These are phyloP conservation scores for Drosophila jambulina DNA, from an alignment of 1,140 invertebrate genomes.

Conservation along the genomic window DNA sequence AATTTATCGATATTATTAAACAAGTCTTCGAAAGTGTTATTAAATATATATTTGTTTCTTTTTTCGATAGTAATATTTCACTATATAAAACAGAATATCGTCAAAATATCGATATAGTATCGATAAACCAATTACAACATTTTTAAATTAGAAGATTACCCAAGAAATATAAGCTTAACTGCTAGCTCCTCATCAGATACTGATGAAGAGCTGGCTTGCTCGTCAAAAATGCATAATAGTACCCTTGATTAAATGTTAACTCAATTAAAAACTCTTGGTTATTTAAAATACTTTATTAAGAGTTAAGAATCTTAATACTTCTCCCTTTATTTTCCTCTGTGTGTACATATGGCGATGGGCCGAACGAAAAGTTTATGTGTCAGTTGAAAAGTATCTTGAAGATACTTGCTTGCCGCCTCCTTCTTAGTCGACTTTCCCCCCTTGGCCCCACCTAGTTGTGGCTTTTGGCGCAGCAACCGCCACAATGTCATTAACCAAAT, in stretches of 20 bases:
- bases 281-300: neutral
- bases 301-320: neutral
- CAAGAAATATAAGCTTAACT: too few species aligned
- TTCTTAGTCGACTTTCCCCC: constrained; percentile 5
- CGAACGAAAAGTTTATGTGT: constrained; percentile 64
- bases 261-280: neutral
- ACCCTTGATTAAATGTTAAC: too few species aligned
- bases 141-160: too few species aligned
- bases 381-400: constrained; percentile 71
- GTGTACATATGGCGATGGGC: constrained; percentile 24
- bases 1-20: too few species aligned
- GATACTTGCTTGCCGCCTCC: constrained; percentile 43
- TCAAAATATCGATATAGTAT: too few species aligned
- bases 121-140: too few species aligned
- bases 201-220: too few species aligned
- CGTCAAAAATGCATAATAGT: too few species aligned
- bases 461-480: constrained; percentile 79
- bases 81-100: too few species aligned
- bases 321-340: neutral
- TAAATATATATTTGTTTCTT: neutral
- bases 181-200: too few species aligned
- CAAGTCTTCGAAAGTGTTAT: neutral
- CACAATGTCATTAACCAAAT: constrained; percentile 83
- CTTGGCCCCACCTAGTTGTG: constrained; percentile 16
- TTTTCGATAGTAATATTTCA: too few species aligned